phyloP scores from a whole-genome alignment of 37 sponge, comb jelly and placozoan species.

The Agelas oroides region DNA sequence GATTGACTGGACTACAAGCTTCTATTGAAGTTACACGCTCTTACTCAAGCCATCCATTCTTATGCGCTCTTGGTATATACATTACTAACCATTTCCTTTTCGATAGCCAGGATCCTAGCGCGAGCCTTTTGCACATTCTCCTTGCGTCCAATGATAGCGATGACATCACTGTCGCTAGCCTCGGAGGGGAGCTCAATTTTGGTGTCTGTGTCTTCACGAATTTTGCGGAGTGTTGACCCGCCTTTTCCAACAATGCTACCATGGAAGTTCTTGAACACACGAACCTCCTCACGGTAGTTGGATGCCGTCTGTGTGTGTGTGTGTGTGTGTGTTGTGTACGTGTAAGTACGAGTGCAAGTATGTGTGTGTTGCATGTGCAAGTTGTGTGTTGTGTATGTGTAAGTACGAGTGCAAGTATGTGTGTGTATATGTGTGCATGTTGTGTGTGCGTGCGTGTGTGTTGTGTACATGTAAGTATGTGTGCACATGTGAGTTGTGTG shows the following conservation, averaged over 20 bases:
- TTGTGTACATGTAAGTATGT: no score
- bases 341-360: no score
- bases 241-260: constrained; percentile 89
- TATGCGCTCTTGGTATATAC: no score
- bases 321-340: neutral
- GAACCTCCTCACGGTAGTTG: constrained; percentile 74
- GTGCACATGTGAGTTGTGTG: no score
- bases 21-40: no score
- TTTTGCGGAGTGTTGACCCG: constrained; percentile 80
- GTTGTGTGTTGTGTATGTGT: neutral
- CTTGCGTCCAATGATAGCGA: constrained; percentile 83
- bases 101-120: constrained; percentile 75
- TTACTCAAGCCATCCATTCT: no score
- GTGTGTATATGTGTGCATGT: neutral
- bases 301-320: constrained; percentile 46
- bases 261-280: constrained; percentile 90
- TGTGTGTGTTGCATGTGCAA: neutral
- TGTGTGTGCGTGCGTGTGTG: neutral
- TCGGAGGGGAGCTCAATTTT: constrained; percentile 87
- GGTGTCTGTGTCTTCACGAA: constrained; percentile 87
- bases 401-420: neutral
- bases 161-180: constrained; percentile 82
- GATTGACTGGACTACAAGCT: no score
- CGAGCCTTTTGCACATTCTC: constrained; percentile 88
- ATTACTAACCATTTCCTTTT: constrained; percentile 80